Evolutionary conservation across 2,113 vertebrate genomes (phyloP).

Genomic region (Pomatorhinus ruficollis): DNA sequence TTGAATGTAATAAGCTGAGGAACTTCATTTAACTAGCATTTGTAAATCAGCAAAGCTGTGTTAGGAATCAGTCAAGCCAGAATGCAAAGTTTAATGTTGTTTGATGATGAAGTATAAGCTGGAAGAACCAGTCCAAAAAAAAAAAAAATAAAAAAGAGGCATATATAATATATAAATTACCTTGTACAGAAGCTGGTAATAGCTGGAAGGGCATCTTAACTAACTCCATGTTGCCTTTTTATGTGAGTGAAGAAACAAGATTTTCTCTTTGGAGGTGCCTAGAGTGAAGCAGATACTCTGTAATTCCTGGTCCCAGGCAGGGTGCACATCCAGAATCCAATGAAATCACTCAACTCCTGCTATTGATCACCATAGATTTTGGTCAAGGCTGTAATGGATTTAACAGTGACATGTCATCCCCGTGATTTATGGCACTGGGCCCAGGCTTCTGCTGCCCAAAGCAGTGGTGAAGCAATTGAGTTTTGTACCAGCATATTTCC

Average conservation of each 20-base stretch:
- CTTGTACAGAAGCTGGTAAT: neutral
- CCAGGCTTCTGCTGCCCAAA: neutral
- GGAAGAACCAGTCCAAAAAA: neutral
- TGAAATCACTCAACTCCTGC: neutral
- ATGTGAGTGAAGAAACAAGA: neutral
- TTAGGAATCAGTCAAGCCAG: neutral
- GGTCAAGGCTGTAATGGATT: neutral
- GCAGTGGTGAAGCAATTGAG: neutral
- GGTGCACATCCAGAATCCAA: neutral
- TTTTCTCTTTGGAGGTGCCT: neutral
- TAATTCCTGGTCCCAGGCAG: neutral
- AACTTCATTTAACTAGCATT: slow-evolving; percentile 9
- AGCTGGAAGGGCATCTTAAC: neutral
- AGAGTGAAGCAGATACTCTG: neutral
- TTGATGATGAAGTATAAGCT: neutral
- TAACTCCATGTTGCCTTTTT: neutral
- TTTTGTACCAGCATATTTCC: neutral
- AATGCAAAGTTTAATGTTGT: neutral
- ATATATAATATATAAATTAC: neutral
- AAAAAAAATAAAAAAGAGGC: neutral
- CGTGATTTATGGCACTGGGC: neutral
- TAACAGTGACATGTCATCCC: neutral
- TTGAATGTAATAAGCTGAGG: neutral
- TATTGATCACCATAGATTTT: slow-evolving; percentile 6
- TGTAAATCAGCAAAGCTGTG: neutral